Evolutionary conservation across 35 echinoderm and acorn worm species (phyloP).

Genomic region (Lytechinus variegatus): DNA sequence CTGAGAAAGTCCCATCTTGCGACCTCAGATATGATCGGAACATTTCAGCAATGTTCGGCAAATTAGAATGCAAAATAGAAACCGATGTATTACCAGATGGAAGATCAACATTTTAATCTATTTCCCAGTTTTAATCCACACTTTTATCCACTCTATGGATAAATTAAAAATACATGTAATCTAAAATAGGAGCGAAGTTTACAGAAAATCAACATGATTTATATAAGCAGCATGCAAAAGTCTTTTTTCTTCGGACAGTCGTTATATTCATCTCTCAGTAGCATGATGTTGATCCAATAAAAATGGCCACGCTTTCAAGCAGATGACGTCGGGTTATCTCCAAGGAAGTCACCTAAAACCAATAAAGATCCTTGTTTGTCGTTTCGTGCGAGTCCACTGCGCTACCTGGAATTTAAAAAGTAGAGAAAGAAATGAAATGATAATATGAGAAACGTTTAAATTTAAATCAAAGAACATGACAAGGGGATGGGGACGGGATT

Average conservation of each 20-base stretch:
- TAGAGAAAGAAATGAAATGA: not conserved
- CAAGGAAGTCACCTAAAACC: constrained; percentile 45
- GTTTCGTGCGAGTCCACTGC: constrained; percentile 58
- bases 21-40: not conserved
- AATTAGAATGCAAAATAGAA: not conserved
- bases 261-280: not conserved
- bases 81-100: too few relatives aligned
- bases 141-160: too few relatives aligned
- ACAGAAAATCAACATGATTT: not conserved
- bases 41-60: not conserved
- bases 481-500: too few relatives aligned
- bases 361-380: constrained; percentile 67
- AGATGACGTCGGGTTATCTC: not conserved
- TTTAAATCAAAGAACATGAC: too few relatives aligned
- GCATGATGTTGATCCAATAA: not conserved
- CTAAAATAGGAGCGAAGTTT: not conserved
- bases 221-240: not conserved
- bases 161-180: too few relatives aligned
- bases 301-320: not conserved
- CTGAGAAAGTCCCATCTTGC: too few relatives aligned
- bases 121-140: too few relatives aligned
- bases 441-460: not conserved
- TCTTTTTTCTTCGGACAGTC: not conserved
- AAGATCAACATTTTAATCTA: too few relatives aligned
- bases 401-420: constrained; percentile 16